Conservation (phyloP, 2,888 invertebrate genomes). For the Sesamia inferens region DNA sequence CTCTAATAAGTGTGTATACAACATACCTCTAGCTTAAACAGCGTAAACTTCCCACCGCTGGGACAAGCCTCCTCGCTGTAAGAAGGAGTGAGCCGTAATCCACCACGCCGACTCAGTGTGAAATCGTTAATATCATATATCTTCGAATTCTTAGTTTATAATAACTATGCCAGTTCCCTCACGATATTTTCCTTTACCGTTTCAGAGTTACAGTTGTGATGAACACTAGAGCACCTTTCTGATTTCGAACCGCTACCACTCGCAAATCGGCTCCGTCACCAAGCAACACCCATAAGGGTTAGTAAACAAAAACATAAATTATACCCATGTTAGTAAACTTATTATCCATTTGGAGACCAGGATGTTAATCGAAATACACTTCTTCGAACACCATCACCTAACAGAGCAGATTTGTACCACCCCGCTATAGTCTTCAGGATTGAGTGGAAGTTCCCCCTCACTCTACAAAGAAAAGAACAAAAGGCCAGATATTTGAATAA, state of each 20-base stretch:
- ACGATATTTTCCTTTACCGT: background rate
- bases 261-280: background rate
- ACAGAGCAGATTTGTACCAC: too few relatives aligned
- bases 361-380: too few relatives aligned
- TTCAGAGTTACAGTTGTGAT: background rate
- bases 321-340: too few relatives aligned
- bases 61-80: background rate
- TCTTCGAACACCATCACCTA: too few relatives aligned
- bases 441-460: too few relatives aligned
- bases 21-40: background rate
- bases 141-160: background rate
- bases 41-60: background rate
- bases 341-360: too few relatives aligned
- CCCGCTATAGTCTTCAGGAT: too few relatives aligned
- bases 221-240: background rate
- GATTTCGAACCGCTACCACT: background rate
- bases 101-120: background rate
- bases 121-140: background rate
- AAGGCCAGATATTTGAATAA: background rate
- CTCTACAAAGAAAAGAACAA: too few relatives aligned
- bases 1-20: background rate
- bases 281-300: too few relatives aligned
- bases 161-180: background rate
- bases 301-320: too few relatives aligned
- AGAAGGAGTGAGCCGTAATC: background rate